Evolutionary conservation across 2,888 invertebrate genomes (phyloP).

Genomic region (Cantharis flavilabris): DNA sequence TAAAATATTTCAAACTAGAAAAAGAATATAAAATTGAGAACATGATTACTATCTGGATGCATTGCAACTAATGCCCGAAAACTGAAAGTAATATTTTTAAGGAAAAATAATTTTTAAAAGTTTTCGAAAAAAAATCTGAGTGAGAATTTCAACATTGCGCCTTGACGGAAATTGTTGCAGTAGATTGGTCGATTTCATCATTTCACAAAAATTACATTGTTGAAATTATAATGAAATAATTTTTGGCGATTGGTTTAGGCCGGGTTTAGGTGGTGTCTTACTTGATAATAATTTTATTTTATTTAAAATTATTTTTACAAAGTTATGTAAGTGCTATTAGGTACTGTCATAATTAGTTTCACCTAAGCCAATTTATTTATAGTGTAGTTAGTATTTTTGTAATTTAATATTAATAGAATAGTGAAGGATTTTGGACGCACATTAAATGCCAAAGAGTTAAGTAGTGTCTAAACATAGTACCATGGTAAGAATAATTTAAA

Average conservation of each 20-base stretch:
- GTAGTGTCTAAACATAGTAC: neutral
- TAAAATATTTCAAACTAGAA: too few relatives aligned
- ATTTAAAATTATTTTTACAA: neutral
- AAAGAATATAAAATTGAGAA: too few relatives aligned
- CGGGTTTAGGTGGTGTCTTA: neutral
- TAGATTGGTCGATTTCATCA: neutral
- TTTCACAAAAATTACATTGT: neutral
- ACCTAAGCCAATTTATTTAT: neutral
- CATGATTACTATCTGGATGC: too few relatives aligned
- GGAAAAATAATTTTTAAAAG: too few relatives aligned
- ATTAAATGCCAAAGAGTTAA: neutral
- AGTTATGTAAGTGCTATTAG: neutral
- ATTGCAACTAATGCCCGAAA: too few relatives aligned
- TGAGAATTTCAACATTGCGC: too few relatives aligned
- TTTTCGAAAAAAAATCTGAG: too few relatives aligned
- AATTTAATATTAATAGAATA: neutral
- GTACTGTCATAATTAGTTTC: neutral
- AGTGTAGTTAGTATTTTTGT: neutral
- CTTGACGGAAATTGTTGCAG: neutral
- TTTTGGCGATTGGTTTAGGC: neutral
- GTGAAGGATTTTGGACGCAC: neutral
- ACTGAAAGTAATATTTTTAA: too few relatives aligned
- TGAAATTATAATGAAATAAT: neutral
- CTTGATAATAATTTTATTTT: neutral
- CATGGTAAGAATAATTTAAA: neutral